phyloP scores from a whole-genome alignment of 2,113 vertebrate genomes.

The Grallaria varia region DNA sequence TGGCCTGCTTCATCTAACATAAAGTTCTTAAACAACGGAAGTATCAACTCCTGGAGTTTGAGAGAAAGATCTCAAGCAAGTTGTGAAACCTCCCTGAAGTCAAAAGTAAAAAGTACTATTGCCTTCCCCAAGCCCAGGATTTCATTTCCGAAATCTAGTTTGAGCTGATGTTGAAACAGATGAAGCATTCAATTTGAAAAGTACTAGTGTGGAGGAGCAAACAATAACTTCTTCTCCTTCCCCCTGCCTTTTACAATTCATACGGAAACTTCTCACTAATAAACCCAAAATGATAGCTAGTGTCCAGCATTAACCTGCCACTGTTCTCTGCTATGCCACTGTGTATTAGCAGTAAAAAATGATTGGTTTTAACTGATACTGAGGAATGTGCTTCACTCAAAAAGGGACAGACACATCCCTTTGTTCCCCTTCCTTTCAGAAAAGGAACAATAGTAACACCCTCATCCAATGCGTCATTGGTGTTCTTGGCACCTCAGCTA shows the following conservation, averaged over 20 bases:
- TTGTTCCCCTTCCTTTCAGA: neutral
- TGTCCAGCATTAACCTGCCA: neutral
- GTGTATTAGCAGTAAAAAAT: neutral
- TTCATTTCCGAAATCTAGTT: neutral
- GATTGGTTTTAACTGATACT: neutral
- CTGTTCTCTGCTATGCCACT: neutral
- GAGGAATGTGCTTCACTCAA: neutral
- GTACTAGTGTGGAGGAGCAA: neutral
- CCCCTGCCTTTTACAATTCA: neutral
- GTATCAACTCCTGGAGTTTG: neutral
- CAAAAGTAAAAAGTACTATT: neutral
- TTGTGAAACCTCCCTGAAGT: neutral
- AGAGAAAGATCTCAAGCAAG: neutral
- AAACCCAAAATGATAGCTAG: neutral
- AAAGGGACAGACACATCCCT: neutral
- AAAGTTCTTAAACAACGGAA: neutral
- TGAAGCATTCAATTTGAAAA: neutral
- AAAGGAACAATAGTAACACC: neutral
- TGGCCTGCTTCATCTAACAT: neutral
- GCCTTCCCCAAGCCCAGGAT: neutral
- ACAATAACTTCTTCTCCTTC: neutral
- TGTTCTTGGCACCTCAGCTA: neutral
- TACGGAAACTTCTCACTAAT: neutral
- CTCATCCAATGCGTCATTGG: rapidly evolving
- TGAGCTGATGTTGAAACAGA: neutral